A percentile compares a stretch with the other conserved stretches of the same genome.
phyloP scores from a whole-genome alignment of 2,797 vertebrate genomes.

The Protosalanx chinensis region DNA sequence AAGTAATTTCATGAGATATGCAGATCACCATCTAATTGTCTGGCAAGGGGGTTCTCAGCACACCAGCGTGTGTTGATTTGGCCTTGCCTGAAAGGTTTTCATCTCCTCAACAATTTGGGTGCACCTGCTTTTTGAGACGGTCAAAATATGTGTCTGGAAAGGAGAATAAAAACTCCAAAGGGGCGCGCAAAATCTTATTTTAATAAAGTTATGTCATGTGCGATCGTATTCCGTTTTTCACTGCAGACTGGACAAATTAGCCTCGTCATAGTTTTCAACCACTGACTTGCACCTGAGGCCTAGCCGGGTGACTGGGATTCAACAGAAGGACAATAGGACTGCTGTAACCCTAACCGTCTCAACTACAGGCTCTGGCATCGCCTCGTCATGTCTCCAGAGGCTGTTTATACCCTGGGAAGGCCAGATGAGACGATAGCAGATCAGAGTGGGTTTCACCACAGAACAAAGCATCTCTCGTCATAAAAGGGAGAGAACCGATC shows the following conservation, averaged over 20 bases:
- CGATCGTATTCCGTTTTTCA: constrained; percentile 44
- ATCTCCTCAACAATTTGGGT: constrained; percentile 2
- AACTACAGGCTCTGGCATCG: constrained; percentile 22
- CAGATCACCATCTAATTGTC: background rate
- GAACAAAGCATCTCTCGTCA: constrained; percentile 56
- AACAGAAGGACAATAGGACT: constrained; percentile 45
- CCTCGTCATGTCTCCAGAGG: constrained; percentile 37
- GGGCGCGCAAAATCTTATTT: constrained; percentile 27
- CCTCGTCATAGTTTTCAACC: constrained; percentile 34
- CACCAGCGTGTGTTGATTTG: background rate
- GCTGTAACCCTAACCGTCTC: constrained; percentile 49
- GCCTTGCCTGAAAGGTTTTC: background rate
- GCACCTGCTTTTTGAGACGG: constrained; percentile 12
- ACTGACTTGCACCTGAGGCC: constrained; percentile 37
- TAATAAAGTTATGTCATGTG: constrained; percentile 45
- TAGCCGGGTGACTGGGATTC: constrained; percentile 24
- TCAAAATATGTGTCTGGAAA: constrained; percentile 25
- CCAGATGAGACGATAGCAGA: constrained; percentile 55
- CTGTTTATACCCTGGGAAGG: constrained; percentile 43
- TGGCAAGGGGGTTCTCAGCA: background rate
- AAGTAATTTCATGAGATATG: background rate
- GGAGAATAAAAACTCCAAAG: constrained; percentile 17
- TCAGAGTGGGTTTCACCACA: constrained; percentile 44
- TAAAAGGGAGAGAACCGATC: constrained; percentile 42
- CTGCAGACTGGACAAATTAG: constrained; percentile 48